Base-by-base conservation (phyloP, 1,140 invertebrate genomes). In the Drosophila fuyamai region DNA sequence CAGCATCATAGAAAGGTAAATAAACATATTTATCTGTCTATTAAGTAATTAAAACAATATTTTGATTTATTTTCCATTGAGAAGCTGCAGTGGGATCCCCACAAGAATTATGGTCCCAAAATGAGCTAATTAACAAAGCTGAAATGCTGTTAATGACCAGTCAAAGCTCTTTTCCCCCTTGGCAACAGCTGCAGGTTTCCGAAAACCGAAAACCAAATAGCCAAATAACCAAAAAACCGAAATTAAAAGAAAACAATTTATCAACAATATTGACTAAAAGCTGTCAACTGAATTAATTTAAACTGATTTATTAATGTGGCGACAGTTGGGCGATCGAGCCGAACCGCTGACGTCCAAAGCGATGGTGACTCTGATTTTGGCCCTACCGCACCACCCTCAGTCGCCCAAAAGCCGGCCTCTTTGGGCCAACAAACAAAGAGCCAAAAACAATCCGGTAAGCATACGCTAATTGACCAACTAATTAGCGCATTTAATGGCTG, bases 401-500 rank as follows among this genome's bases (percentile, higher is more conserved):
- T 43, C 43, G 29, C 41, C 55, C 40, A 58, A 43, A 58, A 44
- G 27, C 14, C 32, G 5, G 14, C 29, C 57, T 18, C 23, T 61
- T 61, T 50, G 36, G 38, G 35, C 57, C 57, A 36, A 38, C 13
- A 35, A 47, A 68, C 66, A 70, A 70, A 70, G 44, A 57, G 67
- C 65, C 67, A 71, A 71, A 71, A 77, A 78, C 59, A 85, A 78
- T 86, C 58, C 78, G 71, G 67, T 85, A 85, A 85, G 79, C 68
- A 86, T 72, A 86, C 76, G 83, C 82, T 88, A 86, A 86, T 81
- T 88, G 79, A 66, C 73, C 72, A 48, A 65, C 79, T 77, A 88
- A 88, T 88, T 88, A 88, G 84, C 77, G 83, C 84, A 83, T 83
- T 88, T 88, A 88, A 88, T 84, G 68, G 74, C 55, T 54, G 66